phyloP scores from a whole-genome alignment of 2,888 invertebrate species.

The Steinernema scapterisci region DNA sequence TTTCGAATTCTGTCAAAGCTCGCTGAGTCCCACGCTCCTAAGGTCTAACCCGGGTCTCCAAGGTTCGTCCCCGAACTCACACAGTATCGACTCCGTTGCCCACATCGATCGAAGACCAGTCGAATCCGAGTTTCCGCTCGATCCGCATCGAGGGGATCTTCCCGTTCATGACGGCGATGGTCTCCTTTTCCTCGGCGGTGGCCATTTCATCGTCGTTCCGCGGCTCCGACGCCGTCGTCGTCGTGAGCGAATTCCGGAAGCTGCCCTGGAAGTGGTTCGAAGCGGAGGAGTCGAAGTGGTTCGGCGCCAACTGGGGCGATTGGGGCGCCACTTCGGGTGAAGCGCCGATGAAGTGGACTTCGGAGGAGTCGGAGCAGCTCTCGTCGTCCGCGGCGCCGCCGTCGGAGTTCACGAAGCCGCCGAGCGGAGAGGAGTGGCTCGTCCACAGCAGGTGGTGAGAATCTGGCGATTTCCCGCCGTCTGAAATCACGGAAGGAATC shows the following conservation, averaged over 20 bases:
- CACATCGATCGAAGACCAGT: conserved; percentile 12
- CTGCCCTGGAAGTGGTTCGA: background rate
- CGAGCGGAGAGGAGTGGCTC: background rate
- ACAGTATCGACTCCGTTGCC: background rate
- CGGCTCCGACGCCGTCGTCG: background rate
- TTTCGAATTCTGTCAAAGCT: no score
- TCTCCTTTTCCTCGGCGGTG: background rate
- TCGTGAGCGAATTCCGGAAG: background rate
- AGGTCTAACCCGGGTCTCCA: no score
- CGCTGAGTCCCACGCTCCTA: no score
- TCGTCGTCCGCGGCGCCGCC: background rate
- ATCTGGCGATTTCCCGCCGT: conserved; percentile 8
- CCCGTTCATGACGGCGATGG: conserved; percentile 14
- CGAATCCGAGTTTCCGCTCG: conserved; percentile 10
- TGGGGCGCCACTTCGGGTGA: conserved; percentile 9
- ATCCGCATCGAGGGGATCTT: background rate
- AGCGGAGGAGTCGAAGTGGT: background rate
- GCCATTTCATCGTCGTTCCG: background rate
- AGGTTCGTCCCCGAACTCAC: background rate
- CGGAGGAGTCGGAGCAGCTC: conserved; percentile 23
- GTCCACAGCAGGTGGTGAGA: conserved; percentile 13
- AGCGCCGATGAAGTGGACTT: conserved; percentile 13
- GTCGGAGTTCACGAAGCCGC: conserved; percentile 12
- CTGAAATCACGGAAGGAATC: conserved; percentile 7
- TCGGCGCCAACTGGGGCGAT: background rate